These are phyloP conservation scores for Deroplatys truncata DNA, from an alignment of 2,888 invertebrate genomes.

Conservation along the genomic window DNA sequence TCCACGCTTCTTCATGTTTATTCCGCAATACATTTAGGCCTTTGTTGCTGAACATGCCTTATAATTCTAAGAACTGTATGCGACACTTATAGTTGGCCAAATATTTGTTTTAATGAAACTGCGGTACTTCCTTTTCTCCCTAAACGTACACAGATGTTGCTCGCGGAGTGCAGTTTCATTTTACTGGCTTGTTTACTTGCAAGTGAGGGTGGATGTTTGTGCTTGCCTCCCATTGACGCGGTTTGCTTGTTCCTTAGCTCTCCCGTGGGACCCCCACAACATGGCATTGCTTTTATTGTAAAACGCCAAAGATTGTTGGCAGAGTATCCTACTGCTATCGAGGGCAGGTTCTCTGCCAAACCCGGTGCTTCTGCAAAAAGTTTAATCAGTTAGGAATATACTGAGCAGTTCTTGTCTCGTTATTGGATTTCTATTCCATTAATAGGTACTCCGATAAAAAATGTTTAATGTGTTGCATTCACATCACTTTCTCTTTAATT, in stretches of 20 bases:
- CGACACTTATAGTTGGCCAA: background rate
- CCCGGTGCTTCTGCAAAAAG: too few relatives aligned
- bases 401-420: too few relatives aligned
- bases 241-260: too few relatives aligned
- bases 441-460: too few relatives aligned
- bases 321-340: background rate
- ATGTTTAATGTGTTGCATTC: too few relatives aligned
- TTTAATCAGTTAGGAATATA: too few relatives aligned
- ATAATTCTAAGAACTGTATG: background rate
- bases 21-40: too few relatives aligned
- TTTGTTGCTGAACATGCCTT: too few relatives aligned
- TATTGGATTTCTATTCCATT: too few relatives aligned
- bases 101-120: background rate
- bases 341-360: too few relatives aligned
- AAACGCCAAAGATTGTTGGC: background rate
- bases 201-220: background rate
- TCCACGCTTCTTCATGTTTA: too few relatives aligned
- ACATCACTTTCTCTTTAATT: too few relatives aligned
- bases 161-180: background rate
- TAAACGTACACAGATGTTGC: background rate
- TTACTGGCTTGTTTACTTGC: background rate
- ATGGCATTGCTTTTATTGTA: background rate
- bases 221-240: background rate
- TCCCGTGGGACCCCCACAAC: background rate
- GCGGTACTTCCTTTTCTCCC: background rate